Conservation (phyloP, 2,888 invertebrate genomes). For the Monochamus alternatus region DNA sequence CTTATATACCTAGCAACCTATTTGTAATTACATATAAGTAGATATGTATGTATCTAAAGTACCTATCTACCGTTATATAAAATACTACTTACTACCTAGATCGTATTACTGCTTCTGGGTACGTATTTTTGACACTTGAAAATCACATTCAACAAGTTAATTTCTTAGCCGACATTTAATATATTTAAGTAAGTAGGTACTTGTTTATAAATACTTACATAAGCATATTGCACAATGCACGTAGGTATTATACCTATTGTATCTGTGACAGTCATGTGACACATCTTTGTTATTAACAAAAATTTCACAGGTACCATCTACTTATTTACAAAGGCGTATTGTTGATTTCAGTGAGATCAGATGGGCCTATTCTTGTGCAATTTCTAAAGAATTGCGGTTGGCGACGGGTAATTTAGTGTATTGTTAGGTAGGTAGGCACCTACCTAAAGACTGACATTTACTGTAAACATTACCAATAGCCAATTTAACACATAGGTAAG, state of each 20-base stretch:
- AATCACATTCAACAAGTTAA: no score
- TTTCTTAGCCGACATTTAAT: no score
- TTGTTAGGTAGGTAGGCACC: slow-evolving; percentile 15
- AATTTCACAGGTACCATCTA: slow-evolving; percentile 48
- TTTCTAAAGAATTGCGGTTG: slow-evolving; percentile 45
- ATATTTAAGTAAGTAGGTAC: no score
- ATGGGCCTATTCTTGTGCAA: slow-evolving; percentile 48
- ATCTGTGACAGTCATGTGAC: slow-evolving; percentile 22
- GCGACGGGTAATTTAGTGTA: slow-evolving; percentile 22
- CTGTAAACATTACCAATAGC: slow-evolving; percentile 28
- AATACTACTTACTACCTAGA: no score
- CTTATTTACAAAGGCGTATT: slow-evolving; percentile 47
- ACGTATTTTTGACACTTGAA: no score
- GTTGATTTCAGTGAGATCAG: slow-evolving; percentile 46
- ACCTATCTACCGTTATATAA: no score
- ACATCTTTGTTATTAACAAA: slow-evolving; percentile 33
- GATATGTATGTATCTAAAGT: no score
- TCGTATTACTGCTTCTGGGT: no score
- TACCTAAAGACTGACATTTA: slow-evolving; percentile 32
- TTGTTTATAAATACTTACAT: no score
- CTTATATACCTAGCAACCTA: no score
- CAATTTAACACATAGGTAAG: slow-evolving; percentile 34
- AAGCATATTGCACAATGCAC: no score
- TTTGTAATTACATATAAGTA: no score
- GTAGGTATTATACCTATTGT: not conserved